A percentile compares a stretch with the other conserved stretches of the same genome.
phyloP scores from a whole-genome alignment of 2,888 invertebrate genomes.

The Hesperia comma region DNA sequence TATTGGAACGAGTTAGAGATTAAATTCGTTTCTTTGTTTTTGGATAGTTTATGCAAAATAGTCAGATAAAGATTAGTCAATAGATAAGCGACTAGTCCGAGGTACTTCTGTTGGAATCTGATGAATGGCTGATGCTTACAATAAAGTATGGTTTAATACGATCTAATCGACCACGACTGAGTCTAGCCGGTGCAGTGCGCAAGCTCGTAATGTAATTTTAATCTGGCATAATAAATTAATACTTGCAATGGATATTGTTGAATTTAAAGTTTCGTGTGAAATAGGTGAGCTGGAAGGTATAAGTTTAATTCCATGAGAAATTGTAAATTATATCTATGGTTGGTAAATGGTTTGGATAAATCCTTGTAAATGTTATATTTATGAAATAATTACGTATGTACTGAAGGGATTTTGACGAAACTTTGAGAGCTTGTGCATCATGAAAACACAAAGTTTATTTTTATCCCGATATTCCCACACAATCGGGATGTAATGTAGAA shows the following conservation, averaged over 20 bases:
- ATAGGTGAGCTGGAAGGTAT: not conserved
- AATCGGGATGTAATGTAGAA: no score
- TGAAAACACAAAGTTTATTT: no score
- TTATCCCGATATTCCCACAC: no score
- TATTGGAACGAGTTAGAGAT: not conserved
- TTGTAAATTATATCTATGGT: not conserved
- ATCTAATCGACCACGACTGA: slow-evolving; percentile 22
- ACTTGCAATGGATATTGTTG: not conserved
- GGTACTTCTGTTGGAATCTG: slow-evolving; percentile 41
- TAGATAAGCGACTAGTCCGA: slow-evolving; percentile 23
- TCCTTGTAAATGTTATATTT: no score
- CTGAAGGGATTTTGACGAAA: no score
- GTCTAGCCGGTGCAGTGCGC: slow-evolving; percentile 2
- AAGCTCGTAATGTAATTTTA: not conserved
- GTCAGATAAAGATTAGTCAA: slow-evolving; percentile 40
- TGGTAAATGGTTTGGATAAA: no score
- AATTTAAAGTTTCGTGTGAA: not conserved
- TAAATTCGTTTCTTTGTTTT: not conserved
- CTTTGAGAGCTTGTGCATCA: no score
- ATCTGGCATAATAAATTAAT: slow-evolving; percentile 8
- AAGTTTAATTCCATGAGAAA: not conserved
- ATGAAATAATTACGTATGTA: no score
- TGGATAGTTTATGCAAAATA: slow-evolving; percentile 31
- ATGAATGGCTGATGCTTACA: slow-evolving; percentile 38
- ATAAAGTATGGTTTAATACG: slow-evolving; percentile 26